A percentile compares a stretch with the other conserved stretches of the same genome.
These are phyloP conservation scores for Hyphantria cunea DNA, from an alignment of 1,140 invertebrate species.

Conservation along the genomic window DNA sequence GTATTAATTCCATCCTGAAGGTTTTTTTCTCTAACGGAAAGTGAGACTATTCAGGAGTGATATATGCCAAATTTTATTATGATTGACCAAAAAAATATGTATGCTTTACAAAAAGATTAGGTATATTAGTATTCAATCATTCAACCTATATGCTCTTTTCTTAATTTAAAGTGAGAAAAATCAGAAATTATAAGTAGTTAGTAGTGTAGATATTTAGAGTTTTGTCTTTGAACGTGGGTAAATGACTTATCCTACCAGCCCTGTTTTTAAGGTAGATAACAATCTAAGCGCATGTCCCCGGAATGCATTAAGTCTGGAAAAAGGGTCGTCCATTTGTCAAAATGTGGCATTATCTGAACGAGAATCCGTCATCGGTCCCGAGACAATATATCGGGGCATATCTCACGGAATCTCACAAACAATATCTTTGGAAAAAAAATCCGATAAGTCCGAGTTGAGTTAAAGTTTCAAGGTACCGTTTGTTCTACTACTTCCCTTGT, in stretches of 20 bases:
- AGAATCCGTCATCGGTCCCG: conserved; percentile 70
- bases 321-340: conserved; percentile 70
- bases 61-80: too few relatives aligned
- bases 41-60: too few relatives aligned
- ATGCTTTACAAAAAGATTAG: too few relatives aligned
- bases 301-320: conserved; percentile 62
- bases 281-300: conserved; percentile 53
- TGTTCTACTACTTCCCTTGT: too few relatives aligned
- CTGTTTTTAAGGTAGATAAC: conserved; percentile 44
- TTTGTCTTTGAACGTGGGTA: not conserved
- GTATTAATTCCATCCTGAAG: too few relatives aligned
- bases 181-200: too few relatives aligned
- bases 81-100: too few relatives aligned
- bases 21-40: too few relatives aligned
- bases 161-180: too few relatives aligned
- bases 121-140: too few relatives aligned
- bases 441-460: conserved; percentile 20
- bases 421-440: conserved; percentile 50
- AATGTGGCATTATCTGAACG: conserved; percentile 64
- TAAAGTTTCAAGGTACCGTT: not conserved
- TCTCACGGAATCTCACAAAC: conserved; percentile 59
- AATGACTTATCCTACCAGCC: conserved; percentile 9
- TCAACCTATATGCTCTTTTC: too few relatives aligned
- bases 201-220: too few relatives aligned
- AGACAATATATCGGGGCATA: conserved; percentile 62